These are phyloP conservation scores for Cyrtorhinus lividipennis DNA, from an alignment of 1,140 invertebrate species.

Conservation along the genomic window DNA sequence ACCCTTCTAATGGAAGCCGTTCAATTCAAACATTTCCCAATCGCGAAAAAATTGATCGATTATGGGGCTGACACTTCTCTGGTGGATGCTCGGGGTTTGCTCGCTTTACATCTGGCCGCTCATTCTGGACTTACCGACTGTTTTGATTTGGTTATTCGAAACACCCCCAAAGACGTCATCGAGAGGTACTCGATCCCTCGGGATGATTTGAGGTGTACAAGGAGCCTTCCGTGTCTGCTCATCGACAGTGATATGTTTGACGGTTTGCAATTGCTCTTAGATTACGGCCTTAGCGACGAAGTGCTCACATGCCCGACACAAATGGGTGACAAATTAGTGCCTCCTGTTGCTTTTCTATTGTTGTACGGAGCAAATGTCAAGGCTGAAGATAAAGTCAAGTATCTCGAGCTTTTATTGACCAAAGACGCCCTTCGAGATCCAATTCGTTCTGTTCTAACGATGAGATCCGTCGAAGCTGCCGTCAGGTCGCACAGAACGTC, in stretches of 20 bases:
- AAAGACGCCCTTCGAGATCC: constrained; percentile 10
- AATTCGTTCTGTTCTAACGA: neutral
- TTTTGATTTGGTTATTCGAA: constrained; percentile 10
- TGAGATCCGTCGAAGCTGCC: constrained; percentile 11
- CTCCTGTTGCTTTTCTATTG: constrained; percentile 13
- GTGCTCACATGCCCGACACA: constrained; percentile 12
- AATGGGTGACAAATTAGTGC: constrained; percentile 12
- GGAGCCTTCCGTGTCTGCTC: constrained; percentile 10
- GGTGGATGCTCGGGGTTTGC: constrained; percentile 9
- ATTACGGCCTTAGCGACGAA: constrained; percentile 2
- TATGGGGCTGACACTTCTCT: constrained; percentile 11
- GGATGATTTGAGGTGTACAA: neutral
- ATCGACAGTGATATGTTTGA: constrained; percentile 16
- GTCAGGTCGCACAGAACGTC: neutral
- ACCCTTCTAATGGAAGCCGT: constrained; percentile 17
- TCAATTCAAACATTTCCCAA: constrained; percentile 14
- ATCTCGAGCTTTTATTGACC: constrained; percentile 11
- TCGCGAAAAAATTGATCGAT: constrained; percentile 11
- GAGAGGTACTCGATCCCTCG: constrained; percentile 5
- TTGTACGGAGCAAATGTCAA: neutral
- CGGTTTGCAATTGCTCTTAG: constrained; percentile 2
- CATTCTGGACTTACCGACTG: constrained; percentile 10
- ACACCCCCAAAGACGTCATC: constrained; percentile 12
- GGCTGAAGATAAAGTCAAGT: constrained; percentile 12
- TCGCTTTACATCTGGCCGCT: constrained; percentile 15